phyloP scores from a whole-genome alignment of 1,140 invertebrate genomes.

The Orussus abietinus region DNA sequence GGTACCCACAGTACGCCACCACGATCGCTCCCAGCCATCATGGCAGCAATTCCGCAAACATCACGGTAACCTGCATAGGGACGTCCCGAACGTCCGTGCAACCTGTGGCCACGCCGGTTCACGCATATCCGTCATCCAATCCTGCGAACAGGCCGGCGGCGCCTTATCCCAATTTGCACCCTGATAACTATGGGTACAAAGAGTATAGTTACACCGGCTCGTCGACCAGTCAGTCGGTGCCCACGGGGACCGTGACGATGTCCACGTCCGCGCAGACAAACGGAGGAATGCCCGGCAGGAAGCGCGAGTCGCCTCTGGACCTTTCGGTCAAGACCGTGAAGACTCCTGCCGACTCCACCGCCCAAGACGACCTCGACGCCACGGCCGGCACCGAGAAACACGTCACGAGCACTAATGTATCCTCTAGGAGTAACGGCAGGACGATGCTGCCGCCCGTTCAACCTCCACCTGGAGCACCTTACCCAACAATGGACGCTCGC shows the following conservation, averaged over 20 bases:
- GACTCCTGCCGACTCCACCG: conserved; percentile 79
- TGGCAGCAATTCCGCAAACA: conserved; percentile 34
- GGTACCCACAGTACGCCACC: conserved; percentile 36
- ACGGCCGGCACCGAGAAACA: conserved; percentile 25
- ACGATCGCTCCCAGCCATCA: conserved; percentile 45
- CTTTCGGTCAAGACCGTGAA: conserved; percentile 81
- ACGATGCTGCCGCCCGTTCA: conserved; percentile 33
- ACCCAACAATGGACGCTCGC: conserved; percentile 31
- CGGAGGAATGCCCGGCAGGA: conserved; percentile 41
- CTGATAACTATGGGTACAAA: conserved; percentile 31
- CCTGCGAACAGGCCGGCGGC: conserved; percentile 12
- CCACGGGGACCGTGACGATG: conserved; percentile 9
- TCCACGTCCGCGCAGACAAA: conserved; percentile 25
- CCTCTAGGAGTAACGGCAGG: conserved; percentile 33
- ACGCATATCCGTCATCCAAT: conserved; percentile 27
- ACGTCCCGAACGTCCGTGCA: conserved; percentile 24
- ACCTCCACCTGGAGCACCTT: conserved; percentile 25
- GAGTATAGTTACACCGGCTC: conserved; percentile 26
- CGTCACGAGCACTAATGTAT: conserved; percentile 24
- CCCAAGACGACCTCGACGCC: conserved; percentile 63
- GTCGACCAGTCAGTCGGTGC: conserved; percentile 15
- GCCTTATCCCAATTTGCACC: conserved; percentile 18
- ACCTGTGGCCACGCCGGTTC: conserved; percentile 17
- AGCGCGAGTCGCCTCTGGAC: conserved; percentile 75
- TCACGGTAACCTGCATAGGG: conserved; percentile 39